phyloP scores from a whole-genome alignment of 1,140 invertebrate genomes.

The Zaprionus nigranus region DNA sequence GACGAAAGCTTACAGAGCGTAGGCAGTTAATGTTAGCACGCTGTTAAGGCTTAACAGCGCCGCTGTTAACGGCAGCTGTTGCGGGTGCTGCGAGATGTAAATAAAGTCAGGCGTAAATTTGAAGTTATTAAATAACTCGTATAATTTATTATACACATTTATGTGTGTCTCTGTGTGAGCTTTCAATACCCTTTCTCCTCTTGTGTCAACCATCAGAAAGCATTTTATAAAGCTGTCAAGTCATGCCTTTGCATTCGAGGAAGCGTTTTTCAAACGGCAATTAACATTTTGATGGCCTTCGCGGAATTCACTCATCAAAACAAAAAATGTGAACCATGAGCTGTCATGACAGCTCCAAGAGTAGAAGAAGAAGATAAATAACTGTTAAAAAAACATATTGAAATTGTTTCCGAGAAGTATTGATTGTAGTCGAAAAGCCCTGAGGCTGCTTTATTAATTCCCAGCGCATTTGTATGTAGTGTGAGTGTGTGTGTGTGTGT shows the following conservation, averaged over 20 bases:
- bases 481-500: too few species aligned
- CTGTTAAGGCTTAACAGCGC: not conserved
- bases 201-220: not conserved
- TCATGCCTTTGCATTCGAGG: slow-evolving; percentile 3
- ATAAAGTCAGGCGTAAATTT: not conserved
- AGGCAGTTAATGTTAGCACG: not conserved
- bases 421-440: not conserved
- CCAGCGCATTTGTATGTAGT: not conserved
- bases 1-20: not conserved
- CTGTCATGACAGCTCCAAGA: slow-evolving; percentile 2
- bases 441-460: slow-evolving; percentile 1
- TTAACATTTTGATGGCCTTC: slow-evolving; percentile 19
- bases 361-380: slow-evolving; percentile 1
- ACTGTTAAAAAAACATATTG: slow-evolving; percentile 7
- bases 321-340: slow-evolving; percentile 8
- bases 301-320: slow-evolving; percentile 13
- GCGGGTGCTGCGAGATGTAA: not conserved
- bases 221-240: slow-evolving; percentile 16
- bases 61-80: not conserved
- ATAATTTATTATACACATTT: not conserved
- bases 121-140: not conserved
- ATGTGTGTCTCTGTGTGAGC: not conserved
- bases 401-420: slow-evolving; percentile 27
- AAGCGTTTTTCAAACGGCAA: slow-evolving; percentile 19
- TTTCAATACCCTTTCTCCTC: not conserved